These are phyloP conservation scores for Nemoura dubitans DNA, from an alignment of 2,888 invertebrate genomes.

Conservation along the genomic window DNA sequence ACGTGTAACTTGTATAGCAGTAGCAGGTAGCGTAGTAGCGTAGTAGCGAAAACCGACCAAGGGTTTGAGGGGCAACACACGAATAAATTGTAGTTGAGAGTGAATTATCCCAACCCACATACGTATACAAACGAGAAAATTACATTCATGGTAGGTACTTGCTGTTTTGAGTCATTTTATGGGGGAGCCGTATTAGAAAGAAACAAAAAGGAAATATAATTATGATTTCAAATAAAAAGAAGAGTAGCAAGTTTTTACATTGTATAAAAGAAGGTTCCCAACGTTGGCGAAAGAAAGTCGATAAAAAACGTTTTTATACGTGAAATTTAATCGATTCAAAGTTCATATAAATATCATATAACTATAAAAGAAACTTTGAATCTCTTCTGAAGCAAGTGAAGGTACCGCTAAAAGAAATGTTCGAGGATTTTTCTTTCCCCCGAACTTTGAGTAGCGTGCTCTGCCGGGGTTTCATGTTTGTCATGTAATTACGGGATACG, in stretches of 20 bases:
- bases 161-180: background rate
- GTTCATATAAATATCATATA: background rate
- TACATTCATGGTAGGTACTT: background rate
- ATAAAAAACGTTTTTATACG: background rate
- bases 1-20: no score
- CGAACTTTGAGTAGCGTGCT: constrained; percentile 12
- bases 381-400: background rate
- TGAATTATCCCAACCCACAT: background rate
- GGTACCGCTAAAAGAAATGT: background rate
- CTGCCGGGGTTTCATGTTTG: background rate
- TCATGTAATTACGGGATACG: background rate
- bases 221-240: background rate
- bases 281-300: background rate
- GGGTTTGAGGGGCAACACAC: background rate
- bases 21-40: no score
- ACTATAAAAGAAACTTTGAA: background rate
- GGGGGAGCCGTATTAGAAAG: background rate
- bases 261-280: background rate
- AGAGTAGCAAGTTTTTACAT: background rate
- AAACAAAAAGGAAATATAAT: background rate
- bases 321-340: background rate
- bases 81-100: background rate
- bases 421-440: background rate
- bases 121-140: background rate
- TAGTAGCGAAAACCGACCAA: background rate